Evolutionary conservation across 2,888 invertebrate genomes (phyloP).

Genomic region (Metacarcinus magister): DNA sequence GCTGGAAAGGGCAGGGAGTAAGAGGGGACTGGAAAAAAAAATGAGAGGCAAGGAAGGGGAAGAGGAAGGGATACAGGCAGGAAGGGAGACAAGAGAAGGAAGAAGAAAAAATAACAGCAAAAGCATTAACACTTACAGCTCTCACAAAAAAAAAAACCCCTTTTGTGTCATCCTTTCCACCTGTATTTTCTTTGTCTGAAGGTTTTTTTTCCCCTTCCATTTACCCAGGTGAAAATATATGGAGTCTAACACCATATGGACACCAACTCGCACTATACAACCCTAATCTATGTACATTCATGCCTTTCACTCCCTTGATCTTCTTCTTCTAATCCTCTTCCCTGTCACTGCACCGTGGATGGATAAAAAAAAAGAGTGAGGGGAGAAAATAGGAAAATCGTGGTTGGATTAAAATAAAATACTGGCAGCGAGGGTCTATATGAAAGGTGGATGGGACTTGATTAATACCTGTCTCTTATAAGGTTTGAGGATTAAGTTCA

Average conservation of each 20-base stretch:
- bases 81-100: too few species aligned
- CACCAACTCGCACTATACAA: neutral
- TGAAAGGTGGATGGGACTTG: neutral
- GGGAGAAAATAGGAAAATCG: neutral
- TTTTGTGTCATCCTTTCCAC: neutral
- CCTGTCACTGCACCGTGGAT: neutral
- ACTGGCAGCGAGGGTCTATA: neutral
- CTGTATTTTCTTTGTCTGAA: neutral
- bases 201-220: too few species aligned
- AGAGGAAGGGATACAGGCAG: neutral
- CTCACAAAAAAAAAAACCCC: neutral
- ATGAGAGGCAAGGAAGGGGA: neutral
- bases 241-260: too few species aligned
- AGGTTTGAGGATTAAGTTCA: neutral
- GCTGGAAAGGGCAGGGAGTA: neutral
- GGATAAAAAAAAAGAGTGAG: neutral
- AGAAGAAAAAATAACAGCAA: neutral
- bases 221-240: neutral
- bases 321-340: neutral
- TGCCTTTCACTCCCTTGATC: neutral
- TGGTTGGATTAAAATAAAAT: neutral
- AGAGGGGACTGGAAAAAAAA: neutral
- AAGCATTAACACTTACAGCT: neutral
- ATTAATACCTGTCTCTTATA: neutral
- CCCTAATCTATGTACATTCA: neutral